These are phyloP conservation scores for Aplodontia rufa DNA, from an alignment of 2,113 vertebrate species.

Conservation along the genomic window DNA sequence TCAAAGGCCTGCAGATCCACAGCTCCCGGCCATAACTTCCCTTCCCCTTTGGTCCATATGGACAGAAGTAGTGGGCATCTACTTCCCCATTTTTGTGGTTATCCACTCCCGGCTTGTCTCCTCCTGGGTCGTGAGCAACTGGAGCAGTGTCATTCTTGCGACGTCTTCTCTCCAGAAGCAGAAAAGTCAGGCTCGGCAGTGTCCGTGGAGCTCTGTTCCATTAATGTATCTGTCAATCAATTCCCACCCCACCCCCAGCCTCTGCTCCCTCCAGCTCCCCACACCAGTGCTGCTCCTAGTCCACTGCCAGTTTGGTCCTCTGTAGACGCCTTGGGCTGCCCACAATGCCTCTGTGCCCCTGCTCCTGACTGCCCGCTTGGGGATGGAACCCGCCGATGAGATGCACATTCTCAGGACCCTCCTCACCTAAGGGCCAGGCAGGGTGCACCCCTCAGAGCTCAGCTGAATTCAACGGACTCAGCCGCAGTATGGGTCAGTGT, in stretches of 20 bases:
- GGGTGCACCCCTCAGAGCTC: too few relatives aligned
- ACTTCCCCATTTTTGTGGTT: neutral
- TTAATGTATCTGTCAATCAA: neutral
- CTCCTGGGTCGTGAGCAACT: neutral
- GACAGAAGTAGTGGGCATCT: neutral
- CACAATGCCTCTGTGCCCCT: neutral
- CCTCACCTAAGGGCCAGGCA: too few relatives aligned
- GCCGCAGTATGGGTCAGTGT: too few relatives aligned
- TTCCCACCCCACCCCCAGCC: neutral
- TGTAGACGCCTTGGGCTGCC: neutral
- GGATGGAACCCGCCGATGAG: fast-evolving
- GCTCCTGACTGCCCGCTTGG: neutral
- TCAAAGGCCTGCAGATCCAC: neutral
- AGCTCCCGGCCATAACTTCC: neutral
- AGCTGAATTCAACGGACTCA: too few relatives aligned
- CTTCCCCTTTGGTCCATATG: neutral
- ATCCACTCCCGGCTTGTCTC: neutral
- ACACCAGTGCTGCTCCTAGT: neutral
- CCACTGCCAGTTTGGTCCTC: neutral
- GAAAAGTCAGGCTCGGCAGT: neutral
- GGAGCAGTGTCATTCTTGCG: neutral
- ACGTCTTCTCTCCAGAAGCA: neutral
- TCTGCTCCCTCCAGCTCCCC: neutral
- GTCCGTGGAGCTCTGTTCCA: fast-evolving
- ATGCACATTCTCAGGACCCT: neutral